Evolutionary conservation across 2,113 vertebrate genomes (phyloP).

Genomic region (Poecilia latipinna): DNA sequence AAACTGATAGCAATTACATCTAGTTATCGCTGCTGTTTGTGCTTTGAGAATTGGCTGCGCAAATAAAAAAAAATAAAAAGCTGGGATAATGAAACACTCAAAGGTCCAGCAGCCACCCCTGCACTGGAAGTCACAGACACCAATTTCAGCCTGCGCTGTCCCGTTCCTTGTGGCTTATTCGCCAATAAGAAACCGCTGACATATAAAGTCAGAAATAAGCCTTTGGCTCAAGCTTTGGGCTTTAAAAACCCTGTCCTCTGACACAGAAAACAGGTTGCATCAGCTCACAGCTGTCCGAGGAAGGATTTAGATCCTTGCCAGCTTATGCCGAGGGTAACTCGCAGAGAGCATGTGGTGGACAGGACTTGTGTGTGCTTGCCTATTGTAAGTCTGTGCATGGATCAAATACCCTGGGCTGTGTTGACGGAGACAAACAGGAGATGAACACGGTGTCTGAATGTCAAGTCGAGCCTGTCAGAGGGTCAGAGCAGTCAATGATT

Average conservation of each 20-base stretch:
- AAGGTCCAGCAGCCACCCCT: no score
- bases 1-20: no score
- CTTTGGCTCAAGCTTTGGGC: constrained; percentile 7
- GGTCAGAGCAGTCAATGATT: constrained; percentile 63
- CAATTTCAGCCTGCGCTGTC: constrained; percentile 1
- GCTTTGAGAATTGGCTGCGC: not conserved
- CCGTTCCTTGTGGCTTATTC: constrained; percentile 9
- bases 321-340: constrained; percentile 19
- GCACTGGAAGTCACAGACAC: no score
- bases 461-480: constrained; percentile 59
- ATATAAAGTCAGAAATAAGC: constrained; percentile 21
- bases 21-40: not conserved
- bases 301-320: constrained; percentile 19
- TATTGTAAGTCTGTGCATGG: constrained; percentile 55
- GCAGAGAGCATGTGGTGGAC: constrained; percentile 29
- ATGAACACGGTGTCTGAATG: constrained; percentile 60
- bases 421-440: constrained; percentile 56
- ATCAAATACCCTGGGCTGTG: constrained; percentile 45
- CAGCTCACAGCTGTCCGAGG: constrained; percentile 32
- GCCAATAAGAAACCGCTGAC: constrained; percentile 24
- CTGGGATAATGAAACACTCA: not conserved
- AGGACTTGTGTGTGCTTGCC: constrained; percentile 8
- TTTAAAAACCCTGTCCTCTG: constrained; percentile 17
- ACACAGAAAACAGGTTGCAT: constrained; percentile 13
- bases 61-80: not conserved